A percentile compares a stretch with the other conserved stretches of the same genome.
Conservation (phyloP, 2,113 vertebrate genomes). For the Ceyx melanurus region DNA sequence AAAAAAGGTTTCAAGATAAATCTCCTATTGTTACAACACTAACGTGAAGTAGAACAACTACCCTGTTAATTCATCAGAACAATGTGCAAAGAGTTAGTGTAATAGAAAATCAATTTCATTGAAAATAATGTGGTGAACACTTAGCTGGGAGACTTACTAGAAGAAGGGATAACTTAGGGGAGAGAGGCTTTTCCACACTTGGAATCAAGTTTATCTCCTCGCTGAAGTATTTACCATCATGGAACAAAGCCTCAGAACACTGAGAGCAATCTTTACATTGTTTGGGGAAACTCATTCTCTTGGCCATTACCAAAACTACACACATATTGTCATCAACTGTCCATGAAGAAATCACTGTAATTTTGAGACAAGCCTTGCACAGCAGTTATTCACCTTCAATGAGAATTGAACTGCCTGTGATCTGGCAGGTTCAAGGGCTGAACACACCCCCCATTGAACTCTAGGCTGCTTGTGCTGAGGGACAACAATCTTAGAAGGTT, state of each 20-base stretch:
- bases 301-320: neutral
- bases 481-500: neutral
- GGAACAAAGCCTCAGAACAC: neutral
- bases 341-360: neutral
- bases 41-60: neutral
- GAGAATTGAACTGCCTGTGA: neutral
- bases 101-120: neutral
- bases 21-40: neutral
- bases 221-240: neutral
- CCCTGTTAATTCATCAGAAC: neutral
- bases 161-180: neutral
- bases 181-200: neutral
- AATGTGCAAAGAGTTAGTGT: neutral
- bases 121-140: neutral
- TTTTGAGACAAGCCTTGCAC: neutral
- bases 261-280: neutral
- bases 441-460: accelerated
- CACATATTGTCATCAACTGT: accelerated
- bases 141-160: neutral
- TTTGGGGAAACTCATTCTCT: neutral
- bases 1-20: neutral
- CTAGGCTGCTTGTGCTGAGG: neutral
- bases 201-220: neutral
- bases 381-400: neutral
- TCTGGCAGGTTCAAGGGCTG: neutral